phyloP scores from a whole-genome alignment of 1,140 invertebrate species.

The Delia radicum region DNA sequence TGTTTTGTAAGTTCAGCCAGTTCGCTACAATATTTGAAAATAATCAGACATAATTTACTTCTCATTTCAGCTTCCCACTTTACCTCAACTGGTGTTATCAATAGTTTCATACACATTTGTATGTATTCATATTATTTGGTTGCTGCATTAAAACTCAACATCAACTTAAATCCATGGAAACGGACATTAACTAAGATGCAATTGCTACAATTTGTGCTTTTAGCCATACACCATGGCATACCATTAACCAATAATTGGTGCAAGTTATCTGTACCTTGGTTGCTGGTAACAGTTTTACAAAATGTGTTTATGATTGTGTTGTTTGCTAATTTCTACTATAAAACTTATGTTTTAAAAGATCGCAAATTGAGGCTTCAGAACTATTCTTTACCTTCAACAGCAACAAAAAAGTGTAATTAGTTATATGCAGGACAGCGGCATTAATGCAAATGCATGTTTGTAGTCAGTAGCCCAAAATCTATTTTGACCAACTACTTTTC shows the following conservation, averaged over 20 bases:
- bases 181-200: not conserved
- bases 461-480: no score
- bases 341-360: not conserved
- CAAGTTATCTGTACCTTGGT: not conserved
- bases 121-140: not conserved
- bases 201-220: not conserved
- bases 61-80: not conserved
- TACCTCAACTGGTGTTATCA: not conserved
- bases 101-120: not conserved
- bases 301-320: not conserved
- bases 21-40: not conserved
- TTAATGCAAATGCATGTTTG: no score
- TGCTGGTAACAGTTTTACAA: not conserved
- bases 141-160: not conserved
- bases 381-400: no score
- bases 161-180: not conserved
- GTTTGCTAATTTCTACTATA: slow-evolving; percentile 1
- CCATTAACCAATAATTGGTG: not conserved
- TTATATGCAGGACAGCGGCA: no score
- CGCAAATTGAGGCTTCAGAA: no score
- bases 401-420: no score
- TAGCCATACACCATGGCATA: not conserved
- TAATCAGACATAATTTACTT: not conserved
- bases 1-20: not conserved
- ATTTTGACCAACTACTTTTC: no score